Conservation (phyloP, 2,797 vertebrate species). For the Gallirallus australis region DNA sequence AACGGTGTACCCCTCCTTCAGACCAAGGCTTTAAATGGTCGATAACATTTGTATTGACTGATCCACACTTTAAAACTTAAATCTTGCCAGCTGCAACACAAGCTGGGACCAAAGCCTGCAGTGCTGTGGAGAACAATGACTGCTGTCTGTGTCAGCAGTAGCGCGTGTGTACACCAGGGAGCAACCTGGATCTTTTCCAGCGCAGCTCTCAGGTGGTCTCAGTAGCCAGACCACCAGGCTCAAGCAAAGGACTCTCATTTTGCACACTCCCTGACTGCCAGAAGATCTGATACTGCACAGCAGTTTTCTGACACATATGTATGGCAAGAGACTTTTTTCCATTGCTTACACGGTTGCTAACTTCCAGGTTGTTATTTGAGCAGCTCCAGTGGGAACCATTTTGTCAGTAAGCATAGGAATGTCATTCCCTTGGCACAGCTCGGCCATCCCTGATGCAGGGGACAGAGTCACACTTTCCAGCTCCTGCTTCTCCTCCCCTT, state of each 20-base stretch:
- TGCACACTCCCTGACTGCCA: neutral
- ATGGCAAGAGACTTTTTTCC: neutral
- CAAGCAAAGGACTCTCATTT: neutral
- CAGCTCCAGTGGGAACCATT: neutral
- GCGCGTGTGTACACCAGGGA: neutral
- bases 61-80: neutral
- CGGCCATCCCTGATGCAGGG: neutral
- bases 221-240: neutral
- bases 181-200: neutral
- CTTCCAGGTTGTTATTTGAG: constrained; percentile 2
- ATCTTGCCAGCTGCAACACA: neutral
- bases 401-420: neutral
- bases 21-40: neutral
- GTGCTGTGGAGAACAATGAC: neutral
- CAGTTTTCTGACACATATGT: neutral
- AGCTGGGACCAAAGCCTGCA: neutral
- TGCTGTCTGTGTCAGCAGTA: neutral
- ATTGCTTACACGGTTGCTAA: neutral
- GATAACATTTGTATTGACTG: neutral
- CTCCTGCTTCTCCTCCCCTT: neutral
- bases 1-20: accelerated
- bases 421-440: constrained; percentile 14
- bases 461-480: constrained; percentile 27
- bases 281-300: neutral
- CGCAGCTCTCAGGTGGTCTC: neutral